phyloP scores from a whole-genome alignment of 2,888 invertebrate genomes.

The Ptilodon capucinus region DNA sequence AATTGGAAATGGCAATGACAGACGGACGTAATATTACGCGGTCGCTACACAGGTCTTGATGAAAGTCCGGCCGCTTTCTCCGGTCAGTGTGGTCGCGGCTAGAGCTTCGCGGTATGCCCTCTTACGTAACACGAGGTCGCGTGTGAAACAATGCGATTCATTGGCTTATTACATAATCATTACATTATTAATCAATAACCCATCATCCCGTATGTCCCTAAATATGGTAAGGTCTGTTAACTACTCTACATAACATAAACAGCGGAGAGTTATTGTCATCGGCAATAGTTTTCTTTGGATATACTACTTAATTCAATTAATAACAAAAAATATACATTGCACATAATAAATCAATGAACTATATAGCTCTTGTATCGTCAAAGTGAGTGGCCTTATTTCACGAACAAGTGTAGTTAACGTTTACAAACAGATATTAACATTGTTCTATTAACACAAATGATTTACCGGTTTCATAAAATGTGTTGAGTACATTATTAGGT shows the following conservation, averaged over 20 bases:
- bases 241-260: no score
- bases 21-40: neutral
- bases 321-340: no score
- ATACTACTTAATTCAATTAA: no score
- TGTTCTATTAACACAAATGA: neutral
- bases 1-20: neutral
- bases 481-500: neutral
- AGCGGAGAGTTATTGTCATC: no score
- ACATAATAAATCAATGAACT: no score
- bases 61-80: neutral
- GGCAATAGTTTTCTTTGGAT: no score
- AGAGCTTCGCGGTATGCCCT: neutral
- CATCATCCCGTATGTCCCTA: no score
- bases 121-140: neutral
- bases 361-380: no score
- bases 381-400: no score
- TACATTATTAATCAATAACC: no score
- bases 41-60: neutral
- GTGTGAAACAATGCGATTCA: neutral
- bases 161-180: neutral
- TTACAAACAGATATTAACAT: neutral
- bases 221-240: no score
- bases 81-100: neutral
- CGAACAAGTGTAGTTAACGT: no score
- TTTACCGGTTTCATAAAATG: neutral